Evolutionary conservation across 2,113 vertebrate genomes (phyloP).

Genomic region (Glaucidium brasilianum): DNA sequence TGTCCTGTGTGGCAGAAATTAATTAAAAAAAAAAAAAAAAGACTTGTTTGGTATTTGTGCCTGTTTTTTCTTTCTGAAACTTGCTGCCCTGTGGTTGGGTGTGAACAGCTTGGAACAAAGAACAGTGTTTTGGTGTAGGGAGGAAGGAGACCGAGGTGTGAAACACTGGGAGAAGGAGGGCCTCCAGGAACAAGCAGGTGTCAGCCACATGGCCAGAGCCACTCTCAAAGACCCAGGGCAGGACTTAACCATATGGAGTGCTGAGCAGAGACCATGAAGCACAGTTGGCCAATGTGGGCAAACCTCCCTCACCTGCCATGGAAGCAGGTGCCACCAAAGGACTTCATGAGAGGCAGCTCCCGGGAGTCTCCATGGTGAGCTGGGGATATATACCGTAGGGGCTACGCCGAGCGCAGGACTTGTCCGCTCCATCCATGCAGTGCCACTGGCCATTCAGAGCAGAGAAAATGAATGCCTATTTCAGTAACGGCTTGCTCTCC

Average conservation of each 20-base stretch:
- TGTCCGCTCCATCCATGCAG: fast-evolving
- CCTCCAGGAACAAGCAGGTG: neutral
- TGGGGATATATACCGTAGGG: neutral
- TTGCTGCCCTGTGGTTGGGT: neutral
- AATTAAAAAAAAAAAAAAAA: neutral
- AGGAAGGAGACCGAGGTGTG: neutral
- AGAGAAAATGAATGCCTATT: neutral
- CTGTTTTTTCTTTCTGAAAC: neutral
- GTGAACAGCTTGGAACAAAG: neutral
- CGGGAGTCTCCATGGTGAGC: neutral
- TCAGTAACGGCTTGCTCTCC: neutral
- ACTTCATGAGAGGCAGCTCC: neutral
- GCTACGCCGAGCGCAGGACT: fast-evolving
- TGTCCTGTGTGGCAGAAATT: neutral
- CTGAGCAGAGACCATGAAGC: neutral
- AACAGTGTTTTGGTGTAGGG: neutral
- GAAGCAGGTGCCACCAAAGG: neutral
- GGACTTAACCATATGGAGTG: fast-evolving
- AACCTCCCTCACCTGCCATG: neutral
- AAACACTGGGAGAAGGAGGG: neutral
- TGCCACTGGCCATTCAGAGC: neutral
- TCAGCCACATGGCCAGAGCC: neutral
- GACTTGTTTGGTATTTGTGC: neutral
- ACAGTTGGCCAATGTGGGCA: neutral
- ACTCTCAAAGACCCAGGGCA: neutral